phyloP scores from a whole-genome alignment of 2,888 invertebrate genomes.

The Sminthurinus aureus region DNA sequence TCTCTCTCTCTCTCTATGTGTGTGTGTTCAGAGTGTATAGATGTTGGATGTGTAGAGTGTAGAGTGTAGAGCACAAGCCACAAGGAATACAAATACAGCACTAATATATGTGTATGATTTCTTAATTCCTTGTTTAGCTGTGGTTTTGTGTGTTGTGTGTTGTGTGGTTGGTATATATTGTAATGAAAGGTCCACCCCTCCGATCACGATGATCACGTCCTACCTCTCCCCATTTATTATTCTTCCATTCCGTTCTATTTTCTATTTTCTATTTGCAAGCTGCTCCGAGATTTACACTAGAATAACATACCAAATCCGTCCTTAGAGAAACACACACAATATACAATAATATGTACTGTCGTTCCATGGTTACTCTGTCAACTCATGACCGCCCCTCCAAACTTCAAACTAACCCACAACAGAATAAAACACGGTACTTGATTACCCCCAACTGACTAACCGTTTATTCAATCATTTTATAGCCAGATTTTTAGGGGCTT shows the following conservation, averaged over 20 bases:
- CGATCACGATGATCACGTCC: constrained; percentile 19
- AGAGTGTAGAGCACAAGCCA: no score
- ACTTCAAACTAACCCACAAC: constrained; percentile 3
- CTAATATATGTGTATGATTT: no score
- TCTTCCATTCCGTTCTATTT: constrained; percentile 34
- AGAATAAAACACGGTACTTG: neutral
- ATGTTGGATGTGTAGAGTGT: no score
- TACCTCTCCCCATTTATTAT: constrained; percentile 33
- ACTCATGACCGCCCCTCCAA: constrained; percentile 19
- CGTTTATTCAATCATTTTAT: neutral
- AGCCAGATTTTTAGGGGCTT: no score
- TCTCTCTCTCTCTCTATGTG: neutral
- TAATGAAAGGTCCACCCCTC: constrained; percentile 28
- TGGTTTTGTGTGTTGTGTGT: neutral
- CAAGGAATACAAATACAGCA: no score
- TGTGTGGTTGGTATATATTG: neutral
- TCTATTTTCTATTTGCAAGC: constrained; percentile 10
- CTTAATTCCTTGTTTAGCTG: constrained; percentile 6
- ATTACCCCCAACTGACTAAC: neutral
- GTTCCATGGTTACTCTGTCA: constrained; percentile 28
- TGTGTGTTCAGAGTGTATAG: neutral
- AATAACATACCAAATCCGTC: neutral
- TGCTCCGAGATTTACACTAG: constrained; percentile 20
- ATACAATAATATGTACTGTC: neutral
- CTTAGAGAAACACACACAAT: neutral